Conservation (phyloP, 30 jellyfish, hydroid and myxozoan genomes). For the Rhopilema esculentum region DNA sequence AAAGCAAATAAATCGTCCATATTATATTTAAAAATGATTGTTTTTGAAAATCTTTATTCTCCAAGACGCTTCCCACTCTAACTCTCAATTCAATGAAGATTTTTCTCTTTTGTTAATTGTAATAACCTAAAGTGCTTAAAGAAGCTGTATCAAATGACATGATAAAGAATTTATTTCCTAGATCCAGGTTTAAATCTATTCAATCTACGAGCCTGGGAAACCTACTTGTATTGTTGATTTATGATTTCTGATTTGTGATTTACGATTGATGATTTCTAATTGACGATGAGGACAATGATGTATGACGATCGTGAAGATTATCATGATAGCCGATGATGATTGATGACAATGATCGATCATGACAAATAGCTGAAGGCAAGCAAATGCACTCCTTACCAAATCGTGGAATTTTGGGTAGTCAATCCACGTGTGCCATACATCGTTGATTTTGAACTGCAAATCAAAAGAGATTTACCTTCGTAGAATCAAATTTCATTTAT, state of each 20-base stretch:
- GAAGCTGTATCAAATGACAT: not conserved
- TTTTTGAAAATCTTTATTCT: not conserved
- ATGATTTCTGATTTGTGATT: no score
- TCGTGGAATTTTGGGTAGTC: conserved; percentile 94
- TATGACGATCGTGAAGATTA: no score
- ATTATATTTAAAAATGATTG: not conserved
- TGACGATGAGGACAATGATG: no score
- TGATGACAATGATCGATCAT: no score
- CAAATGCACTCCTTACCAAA: conserved; percentile 63
- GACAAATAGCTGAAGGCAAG: not conserved
- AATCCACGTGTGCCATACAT: conserved; percentile 99
- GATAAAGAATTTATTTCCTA: not conserved
- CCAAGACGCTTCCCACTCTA: not conserved
- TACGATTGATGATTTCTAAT: no score
- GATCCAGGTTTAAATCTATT: no score
- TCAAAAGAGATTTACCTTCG: not conserved
- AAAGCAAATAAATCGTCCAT: not conserved
- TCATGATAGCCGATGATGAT: no score
- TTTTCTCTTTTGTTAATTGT: not conserved
- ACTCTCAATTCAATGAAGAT: not conserved
- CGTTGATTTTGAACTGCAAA: conserved; percentile 80
- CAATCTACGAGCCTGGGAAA: no score
- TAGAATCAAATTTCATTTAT: no score
- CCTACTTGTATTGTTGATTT: no score
- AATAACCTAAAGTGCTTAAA: not conserved